Base-by-base conservation (phyloP, 2,113 vertebrate species). In the Collichthys lucidus region DNA sequence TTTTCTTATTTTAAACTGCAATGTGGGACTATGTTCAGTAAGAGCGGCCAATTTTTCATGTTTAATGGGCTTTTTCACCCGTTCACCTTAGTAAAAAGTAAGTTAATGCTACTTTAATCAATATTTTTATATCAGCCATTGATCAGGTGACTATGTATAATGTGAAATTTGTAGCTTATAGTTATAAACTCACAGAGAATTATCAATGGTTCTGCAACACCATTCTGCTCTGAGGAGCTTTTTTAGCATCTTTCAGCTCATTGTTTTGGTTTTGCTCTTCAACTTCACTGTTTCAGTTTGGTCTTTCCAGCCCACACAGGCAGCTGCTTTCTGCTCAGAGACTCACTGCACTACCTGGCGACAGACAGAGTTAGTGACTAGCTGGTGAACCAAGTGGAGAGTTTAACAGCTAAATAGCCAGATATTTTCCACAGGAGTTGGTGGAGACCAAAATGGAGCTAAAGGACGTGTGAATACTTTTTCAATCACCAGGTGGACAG, bases 1-100 rank as follows among this genome's bases (percentile, higher is more conserved):
- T 40, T 31, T 80, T 80, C 35, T 63, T 55, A 74, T 47, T 19
- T 4, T 60, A 35, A 71, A 44, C 6, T 40, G 16, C 52, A 70
- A 57, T 71, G 31, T 72, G 52, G 62, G 61, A 17, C 24, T 22
- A 3, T 40, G 35, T 46, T 17, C 40, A 60, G 50, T 47, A 7
- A 53, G 24, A 42, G n/a, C 59, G 49, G 5, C 50, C 16, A 56
- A 35, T 31, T 61, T 11, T 44, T 31, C 35, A n/a, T 5, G 20
- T 63, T 60, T 5, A 22, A n/a, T n/a, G n/a, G n/a, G n/a, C n/a
- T n/a, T 40, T 74, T 50, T 66, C 15, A 22, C 19, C 22, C 6
- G 49, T 55, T 47, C 5, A 6, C 17, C 8, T 0, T 0, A 29
- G 35, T 16, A 4, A 55, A 70, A 42, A 22, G 15, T 46, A 11